These are phyloP conservation scores for Hippopotamus amphibius DNA, from an alignment of 2,113 vertebrate species.

Conservation along the genomic window DNA sequence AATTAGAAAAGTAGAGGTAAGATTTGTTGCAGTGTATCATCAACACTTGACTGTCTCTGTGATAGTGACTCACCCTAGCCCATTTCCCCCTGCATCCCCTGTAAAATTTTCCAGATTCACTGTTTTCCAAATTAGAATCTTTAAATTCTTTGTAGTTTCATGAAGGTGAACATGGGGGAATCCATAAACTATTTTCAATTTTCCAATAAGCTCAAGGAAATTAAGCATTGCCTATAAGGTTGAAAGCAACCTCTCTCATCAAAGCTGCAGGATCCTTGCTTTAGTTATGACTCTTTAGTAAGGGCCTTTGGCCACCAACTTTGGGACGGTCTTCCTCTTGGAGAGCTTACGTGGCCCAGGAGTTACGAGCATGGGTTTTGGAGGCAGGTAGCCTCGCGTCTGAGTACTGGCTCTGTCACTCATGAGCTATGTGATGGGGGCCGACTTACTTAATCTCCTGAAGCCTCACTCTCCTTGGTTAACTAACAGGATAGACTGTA, in stretches of 20 bases:
- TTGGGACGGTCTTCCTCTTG: background rate
- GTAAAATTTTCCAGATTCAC: background rate
- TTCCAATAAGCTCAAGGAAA: background rate
- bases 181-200: background rate
- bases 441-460: background rate
- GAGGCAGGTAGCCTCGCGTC: background rate
- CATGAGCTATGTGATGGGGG: background rate
- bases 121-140: conserved; percentile 12
- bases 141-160: background rate
- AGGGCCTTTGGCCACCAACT: background rate
- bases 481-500: background rate
- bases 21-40: background rate
- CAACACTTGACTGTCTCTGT: background rate
- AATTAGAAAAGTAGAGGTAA: background rate
- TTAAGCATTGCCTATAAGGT: background rate
- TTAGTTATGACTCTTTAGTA: background rate
- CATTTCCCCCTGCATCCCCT: rapidly evolving
- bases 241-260: background rate
- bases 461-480: conserved; percentile 2
- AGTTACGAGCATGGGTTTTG: background rate
- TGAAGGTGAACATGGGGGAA: background rate
- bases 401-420: background rate
- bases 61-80: background rate
- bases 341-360: background rate
- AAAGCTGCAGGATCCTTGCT: background rate